Percentiles rank a stretch among this genome's conserved stretches.
These are phyloP conservation scores for Noctua janthina DNA, from an alignment of 2,888 invertebrate species.

Conservation along the genomic window DNA sequence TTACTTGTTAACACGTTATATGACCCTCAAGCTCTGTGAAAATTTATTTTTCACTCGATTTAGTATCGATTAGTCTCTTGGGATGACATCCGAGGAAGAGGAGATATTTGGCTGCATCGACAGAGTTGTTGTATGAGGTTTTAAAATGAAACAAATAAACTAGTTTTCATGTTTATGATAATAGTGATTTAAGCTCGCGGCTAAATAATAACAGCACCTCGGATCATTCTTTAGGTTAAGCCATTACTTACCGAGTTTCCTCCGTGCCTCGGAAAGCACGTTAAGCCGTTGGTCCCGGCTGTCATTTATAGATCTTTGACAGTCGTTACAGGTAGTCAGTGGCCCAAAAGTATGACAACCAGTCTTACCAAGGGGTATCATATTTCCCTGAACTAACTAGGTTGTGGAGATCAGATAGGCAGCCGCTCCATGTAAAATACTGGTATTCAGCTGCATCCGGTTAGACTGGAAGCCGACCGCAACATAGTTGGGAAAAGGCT, in stretches of 20 bases:
- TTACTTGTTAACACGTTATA: constrained; percentile 67
- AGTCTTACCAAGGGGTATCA: background rate
- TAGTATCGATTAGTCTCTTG: constrained; percentile 27
- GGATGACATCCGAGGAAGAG: constrained; percentile 4
- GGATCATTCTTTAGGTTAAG: background rate
- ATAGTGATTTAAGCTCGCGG: background rate
- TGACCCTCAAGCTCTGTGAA: constrained; percentile 46
- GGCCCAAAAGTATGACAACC: background rate
- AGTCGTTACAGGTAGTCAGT: background rate
- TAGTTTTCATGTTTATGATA: background rate
- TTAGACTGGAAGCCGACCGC: background rate
- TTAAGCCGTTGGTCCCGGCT: background rate
- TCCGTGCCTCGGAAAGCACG: background rate
- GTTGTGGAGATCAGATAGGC: background rate
- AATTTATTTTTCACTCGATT: constrained; percentile 46
- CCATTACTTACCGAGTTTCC: background rate
- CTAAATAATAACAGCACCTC: background rate
- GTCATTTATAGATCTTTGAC: background rate
- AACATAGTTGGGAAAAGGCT: background rate
- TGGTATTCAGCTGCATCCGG: background rate
- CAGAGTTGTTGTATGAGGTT: background rate
- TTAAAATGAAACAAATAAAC: background rate
- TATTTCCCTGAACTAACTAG: background rate
- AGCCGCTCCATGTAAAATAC: background rate
- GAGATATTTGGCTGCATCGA: background rate